A percentile compares a stretch with the other conserved stretches of the same genome.
These are phyloP conservation scores for Ictalurus punctatus DNA, from an alignment of 2,113 vertebrate genomes.

Conservation along the genomic window DNA sequence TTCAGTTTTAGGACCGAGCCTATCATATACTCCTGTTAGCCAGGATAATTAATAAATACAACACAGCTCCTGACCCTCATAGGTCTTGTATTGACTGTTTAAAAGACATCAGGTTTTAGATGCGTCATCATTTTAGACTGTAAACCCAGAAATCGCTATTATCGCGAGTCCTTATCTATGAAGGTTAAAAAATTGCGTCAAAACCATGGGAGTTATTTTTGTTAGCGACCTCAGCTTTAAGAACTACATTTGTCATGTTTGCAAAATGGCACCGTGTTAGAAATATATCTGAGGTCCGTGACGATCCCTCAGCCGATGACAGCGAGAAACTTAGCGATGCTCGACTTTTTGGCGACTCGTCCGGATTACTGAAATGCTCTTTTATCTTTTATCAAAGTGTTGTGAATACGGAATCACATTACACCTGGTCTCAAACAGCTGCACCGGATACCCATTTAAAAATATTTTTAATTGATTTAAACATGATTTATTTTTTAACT, in stretches of 20 bases:
- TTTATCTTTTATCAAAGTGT: background rate
- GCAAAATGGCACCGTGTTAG: background rate
- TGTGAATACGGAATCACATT: background rate
- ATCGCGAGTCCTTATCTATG: background rate
- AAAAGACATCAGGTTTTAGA: background rate
- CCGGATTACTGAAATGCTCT: background rate
- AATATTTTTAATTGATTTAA: background rate
- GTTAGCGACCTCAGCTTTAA: background rate
- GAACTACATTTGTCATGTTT: background rate
- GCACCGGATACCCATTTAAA: background rate
- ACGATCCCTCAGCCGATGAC: background rate
- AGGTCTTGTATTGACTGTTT: constrained; percentile 6
- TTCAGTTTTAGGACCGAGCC: background rate
- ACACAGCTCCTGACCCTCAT: background rate
- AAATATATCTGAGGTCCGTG: background rate
- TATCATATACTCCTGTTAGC: background rate
- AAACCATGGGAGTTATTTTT: background rate
- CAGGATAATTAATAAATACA: background rate
- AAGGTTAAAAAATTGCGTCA: background rate
- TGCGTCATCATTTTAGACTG: background rate
- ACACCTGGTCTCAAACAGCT: background rate
- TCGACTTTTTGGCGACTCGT: background rate
- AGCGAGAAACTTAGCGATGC: background rate
- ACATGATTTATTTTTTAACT: background rate
- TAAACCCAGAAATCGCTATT: background rate